These are phyloP conservation scores for Sciurus carolinensis DNA, from an alignment of 2,797 vertebrate genomes.

Conservation along the genomic window DNA sequence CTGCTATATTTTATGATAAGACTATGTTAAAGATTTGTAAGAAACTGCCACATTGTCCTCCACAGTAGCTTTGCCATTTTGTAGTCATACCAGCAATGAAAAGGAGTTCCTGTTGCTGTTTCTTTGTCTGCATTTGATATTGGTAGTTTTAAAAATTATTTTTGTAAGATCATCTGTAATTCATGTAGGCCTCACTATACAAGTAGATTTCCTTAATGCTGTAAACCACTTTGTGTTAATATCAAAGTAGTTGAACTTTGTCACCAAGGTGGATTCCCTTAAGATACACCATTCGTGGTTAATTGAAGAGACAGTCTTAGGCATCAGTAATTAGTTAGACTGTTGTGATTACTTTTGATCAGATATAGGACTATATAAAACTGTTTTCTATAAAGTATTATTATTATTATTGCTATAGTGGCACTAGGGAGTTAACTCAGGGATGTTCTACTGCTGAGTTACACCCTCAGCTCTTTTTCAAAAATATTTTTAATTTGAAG, in stretches of 20 bases:
- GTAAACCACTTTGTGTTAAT: neutral
- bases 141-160: neutral
- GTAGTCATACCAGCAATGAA: neutral
- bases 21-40: neutral
- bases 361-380: constrained; percentile 16
- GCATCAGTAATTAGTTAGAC: neutral
- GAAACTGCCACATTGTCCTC: neutral
- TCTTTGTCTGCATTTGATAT: neutral
- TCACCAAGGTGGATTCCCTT: neutral
- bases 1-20: neutral
- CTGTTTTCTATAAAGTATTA: neutral
- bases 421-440: too few species aligned
- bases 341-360: neutral
- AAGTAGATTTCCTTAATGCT: neutral
- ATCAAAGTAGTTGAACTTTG: neutral
- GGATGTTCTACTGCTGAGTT: too few species aligned
- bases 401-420: neutral
- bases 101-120: neutral
- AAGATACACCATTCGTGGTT: neutral
- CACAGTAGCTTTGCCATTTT: neutral
- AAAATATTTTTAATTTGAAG: too few species aligned
- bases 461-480: too few species aligned
- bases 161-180: constrained; percentile 4
- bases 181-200: neutral
- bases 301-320: constrained; percentile 2